Percentiles rank a stretch among this genome's conserved stretches.
phyloP scores from a whole-genome alignment of 2,797 vertebrate species.

The Neosilurus hyrtlii region DNA sequence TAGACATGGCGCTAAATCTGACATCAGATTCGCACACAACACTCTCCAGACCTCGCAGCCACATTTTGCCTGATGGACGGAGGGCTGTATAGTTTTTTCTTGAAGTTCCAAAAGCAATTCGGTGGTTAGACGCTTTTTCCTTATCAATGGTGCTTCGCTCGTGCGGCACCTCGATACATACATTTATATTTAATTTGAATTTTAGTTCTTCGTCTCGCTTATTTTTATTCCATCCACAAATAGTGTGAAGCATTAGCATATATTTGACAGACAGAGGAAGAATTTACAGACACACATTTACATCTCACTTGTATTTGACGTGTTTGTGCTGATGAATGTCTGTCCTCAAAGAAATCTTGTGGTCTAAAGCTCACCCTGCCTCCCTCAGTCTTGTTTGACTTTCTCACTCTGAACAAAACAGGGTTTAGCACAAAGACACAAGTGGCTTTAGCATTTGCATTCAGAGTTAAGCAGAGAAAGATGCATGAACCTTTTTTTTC shows the following conservation, averaged over 20 bases:
- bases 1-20: too few species aligned
- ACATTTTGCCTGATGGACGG: too few species aligned
- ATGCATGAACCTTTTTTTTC: slow-evolving; percentile 9
- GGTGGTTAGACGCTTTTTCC: too few species aligned
- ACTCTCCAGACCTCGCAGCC: too few species aligned
- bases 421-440: slow-evolving; percentile 56
- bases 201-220: too few species aligned
- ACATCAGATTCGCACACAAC: too few species aligned
- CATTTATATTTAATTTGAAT: too few species aligned
- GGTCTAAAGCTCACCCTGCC: slow-evolving; percentile 6
- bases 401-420: slow-evolving; percentile 59
- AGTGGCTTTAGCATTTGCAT: slow-evolving; percentile 54
- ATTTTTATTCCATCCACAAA: background rate
- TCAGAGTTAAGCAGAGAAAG: slow-evolving; percentile 5
- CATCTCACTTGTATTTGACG: background rate
- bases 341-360: background rate
- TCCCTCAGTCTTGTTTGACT: slow-evolving; percentile 58
- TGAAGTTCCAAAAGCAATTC: too few species aligned
- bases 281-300: background rate
- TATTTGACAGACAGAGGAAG: background rate
- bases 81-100: too few species aligned
- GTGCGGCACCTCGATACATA: too few species aligned
- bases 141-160: too few species aligned
- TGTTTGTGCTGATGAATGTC: background rate
- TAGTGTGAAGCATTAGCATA: background rate